Base-by-base conservation (phyloP, 2,113 vertebrate genomes). In the Macquaria australasica region DNA sequence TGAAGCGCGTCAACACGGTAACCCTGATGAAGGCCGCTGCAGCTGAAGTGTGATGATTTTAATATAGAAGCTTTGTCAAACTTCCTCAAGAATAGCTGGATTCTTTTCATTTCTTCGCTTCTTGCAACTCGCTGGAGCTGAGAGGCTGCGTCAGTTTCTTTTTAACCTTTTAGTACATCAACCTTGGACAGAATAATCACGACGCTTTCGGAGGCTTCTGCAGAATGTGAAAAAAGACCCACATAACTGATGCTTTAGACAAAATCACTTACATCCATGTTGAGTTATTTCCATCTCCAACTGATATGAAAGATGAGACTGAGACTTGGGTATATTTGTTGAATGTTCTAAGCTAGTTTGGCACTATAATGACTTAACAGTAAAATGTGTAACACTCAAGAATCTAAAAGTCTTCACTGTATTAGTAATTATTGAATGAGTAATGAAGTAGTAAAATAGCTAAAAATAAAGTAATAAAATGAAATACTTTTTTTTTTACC, bases 31-130 rank as follows among this genome's bases (percentile, higher is more conserved):
- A 90, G 88, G 88, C 82, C 82, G 3, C 71, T 28, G 81, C 64
- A 82, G 83, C 64, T 75, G 55, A 80, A 72, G 39, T 56, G 25
- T 73, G 59, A 79, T 53, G 58, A 60, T 78, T 87, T 88, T 73
- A 81, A 88, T 77, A 82, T 83, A 68, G 89, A 90, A 83, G 79
- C 48, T n/a, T 87, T 64, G 77, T 79, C 72, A 82, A 51, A 67
- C 39, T 59, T 75, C 34, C 25, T 72, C 76, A 50, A 67, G 59
- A 83, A 71, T 39, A 87, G 28, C 78, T 59, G 62, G 51, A 25
- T 87, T 86, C 37, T 73, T 87, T 78, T 82, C 48, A 84, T 78
- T 69, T 39, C 53, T 63, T 18, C 55, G 28, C 69, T 48, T 64
- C 68, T 80, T 73, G 37, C 23, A 58, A 58, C 69, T 72, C 15